Percentiles rank a stretch among this genome's conserved stretches.
Conservation (phyloP, 2,113 vertebrate genomes). For the Lamprotornis superbus region DNA sequence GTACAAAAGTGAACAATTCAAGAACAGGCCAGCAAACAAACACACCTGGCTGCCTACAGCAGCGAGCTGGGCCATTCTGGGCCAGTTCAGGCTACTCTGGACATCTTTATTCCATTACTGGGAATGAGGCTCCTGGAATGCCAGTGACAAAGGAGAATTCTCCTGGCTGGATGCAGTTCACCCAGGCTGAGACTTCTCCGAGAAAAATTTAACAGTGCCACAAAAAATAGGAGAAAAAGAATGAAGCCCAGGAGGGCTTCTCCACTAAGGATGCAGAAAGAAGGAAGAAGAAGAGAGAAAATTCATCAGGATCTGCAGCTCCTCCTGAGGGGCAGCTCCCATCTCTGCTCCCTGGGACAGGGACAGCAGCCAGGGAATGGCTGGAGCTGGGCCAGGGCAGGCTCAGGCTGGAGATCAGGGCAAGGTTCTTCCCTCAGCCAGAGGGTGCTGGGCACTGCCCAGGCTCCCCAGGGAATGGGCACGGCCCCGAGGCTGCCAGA, state of each 20-base stretch:
- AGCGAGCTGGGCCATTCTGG: not conserved
- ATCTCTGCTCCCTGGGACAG: not conserved
- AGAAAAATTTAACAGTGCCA: not conserved
- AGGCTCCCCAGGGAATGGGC: not conserved
- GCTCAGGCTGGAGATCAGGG: not conserved
- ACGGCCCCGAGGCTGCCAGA: not conserved
- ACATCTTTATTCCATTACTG: not conserved
- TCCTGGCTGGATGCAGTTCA: not conserved
- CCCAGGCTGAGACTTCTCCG: not conserved
- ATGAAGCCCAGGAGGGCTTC: not conserved
- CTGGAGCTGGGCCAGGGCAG: not conserved
- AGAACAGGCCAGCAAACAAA: not conserved
- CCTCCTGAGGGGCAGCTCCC: not conserved
- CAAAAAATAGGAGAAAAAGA: not conserved
- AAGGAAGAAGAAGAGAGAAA: not conserved
- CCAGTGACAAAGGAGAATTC: not conserved
- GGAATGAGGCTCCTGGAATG: not conserved
- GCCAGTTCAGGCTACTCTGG: not conserved
- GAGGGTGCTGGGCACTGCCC: not conserved
- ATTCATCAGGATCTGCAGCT: not conserved
- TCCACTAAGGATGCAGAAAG: not conserved
- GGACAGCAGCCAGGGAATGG: not conserved
- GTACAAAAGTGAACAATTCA: not conserved
- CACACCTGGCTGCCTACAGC: constrained; percentile 40
- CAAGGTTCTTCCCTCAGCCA: not conserved